Conservation (phyloP, 2,888 invertebrate species). For the Gastracanthus pulcherrimus region DNA sequence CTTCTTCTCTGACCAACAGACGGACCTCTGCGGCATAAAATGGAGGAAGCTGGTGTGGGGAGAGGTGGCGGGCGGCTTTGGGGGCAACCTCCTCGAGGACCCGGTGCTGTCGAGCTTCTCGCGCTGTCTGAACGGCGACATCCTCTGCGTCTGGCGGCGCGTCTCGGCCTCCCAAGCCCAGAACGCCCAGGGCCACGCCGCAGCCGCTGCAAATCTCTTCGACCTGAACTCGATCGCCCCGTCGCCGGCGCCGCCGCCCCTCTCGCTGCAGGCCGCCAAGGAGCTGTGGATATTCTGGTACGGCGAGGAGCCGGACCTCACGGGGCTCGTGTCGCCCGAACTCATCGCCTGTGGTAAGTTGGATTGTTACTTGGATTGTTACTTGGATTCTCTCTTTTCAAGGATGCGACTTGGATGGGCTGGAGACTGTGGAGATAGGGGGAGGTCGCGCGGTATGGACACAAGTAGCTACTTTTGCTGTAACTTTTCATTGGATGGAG, state of each 20-base stretch:
- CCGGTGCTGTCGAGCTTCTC: constrained; percentile 94
- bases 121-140: constrained; percentile 94
- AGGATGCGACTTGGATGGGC: too few relatives aligned
- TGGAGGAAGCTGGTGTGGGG: constrained; percentile 97
- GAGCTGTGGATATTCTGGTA: constrained; percentile 99
- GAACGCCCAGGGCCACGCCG: constrained; percentile 73
- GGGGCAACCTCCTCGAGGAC: constrained; percentile 87
- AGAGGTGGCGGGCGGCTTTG: constrained; percentile 80
- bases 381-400: too few relatives aligned
- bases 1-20: constrained; percentile 72
- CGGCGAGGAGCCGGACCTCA: constrained; percentile 96
- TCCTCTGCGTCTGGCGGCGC: constrained; percentile 98
- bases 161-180: constrained; percentile 81
- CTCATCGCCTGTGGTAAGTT: constrained; percentile 91
- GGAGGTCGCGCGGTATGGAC: too few relatives aligned
- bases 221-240: constrained; percentile 78
- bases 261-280: constrained; percentile 92
- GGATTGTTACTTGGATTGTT: too few relatives aligned
- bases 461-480: too few relatives aligned
- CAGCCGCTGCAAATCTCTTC: constrained; percentile 64
- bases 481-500: too few relatives aligned
- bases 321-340: constrained; percentile 90
- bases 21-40: constrained; percentile 99
- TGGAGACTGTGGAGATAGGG: too few relatives aligned
- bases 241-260: constrained; percentile 84